phyloP scores from a whole-genome alignment of 2,888 invertebrate genomes.

The Ormyrus rosae region DNA sequence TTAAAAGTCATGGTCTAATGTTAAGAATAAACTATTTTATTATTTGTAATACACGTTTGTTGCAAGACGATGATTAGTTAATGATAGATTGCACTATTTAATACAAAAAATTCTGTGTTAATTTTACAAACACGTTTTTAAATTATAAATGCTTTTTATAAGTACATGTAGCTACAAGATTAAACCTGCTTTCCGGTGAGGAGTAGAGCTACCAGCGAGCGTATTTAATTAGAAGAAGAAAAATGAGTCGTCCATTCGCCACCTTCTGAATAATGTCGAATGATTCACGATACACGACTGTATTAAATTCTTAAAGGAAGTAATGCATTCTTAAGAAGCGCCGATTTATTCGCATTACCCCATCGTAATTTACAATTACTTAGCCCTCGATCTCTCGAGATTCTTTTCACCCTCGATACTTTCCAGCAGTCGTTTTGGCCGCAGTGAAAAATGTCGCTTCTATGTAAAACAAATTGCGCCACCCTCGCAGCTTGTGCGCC shows the following conservation, averaged over 20 bases:
- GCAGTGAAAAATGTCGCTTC: constrained; percentile 65
- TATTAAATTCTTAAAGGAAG: constrained; percentile 36
- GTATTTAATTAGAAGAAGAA: constrained; percentile 8
- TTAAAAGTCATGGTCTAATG: no score
- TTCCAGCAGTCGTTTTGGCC: constrained; percentile 1
- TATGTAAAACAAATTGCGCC: constrained; percentile 67
- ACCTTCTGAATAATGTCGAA: not conserved
- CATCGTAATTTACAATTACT: constrained; percentile 50
- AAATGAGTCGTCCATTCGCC: not conserved
- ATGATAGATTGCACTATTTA: no score
- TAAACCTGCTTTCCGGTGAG: no score
- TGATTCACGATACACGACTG: constrained; percentile 8
- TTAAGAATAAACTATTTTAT: no score
- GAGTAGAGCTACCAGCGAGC: not conserved
- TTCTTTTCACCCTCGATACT: constrained; percentile 30
- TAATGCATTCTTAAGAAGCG: constrained; percentile 21
- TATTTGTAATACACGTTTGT: no score
- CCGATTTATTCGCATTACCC: constrained; percentile 40
- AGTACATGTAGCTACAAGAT: no score
- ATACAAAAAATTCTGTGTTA: no score
- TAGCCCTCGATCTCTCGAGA: constrained; percentile 18
- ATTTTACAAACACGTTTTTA: no score
- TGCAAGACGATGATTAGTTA: no score
- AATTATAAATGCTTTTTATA: no score
- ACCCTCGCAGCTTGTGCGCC: constrained; percentile 47